Conservation (phyloP, 2,888 invertebrate genomes). For the Hirudinaria manillensis region DNA sequence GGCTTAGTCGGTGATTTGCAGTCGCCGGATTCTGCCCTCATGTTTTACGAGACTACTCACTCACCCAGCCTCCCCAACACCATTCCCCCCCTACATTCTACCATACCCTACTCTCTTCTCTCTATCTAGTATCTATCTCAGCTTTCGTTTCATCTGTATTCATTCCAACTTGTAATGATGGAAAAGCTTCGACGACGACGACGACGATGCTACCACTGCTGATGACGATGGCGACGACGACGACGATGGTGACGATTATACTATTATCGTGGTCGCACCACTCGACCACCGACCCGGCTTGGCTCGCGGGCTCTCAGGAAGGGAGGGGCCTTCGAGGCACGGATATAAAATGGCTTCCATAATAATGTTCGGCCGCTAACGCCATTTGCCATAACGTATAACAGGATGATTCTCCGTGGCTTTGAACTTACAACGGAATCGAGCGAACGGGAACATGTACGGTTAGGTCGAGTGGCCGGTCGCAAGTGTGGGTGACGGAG, state of each 20-base stretch:
- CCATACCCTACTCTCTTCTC: constrained; percentile 8
- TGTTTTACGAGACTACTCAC: constrained; percentile 24
- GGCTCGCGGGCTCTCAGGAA: too few relatives aligned
- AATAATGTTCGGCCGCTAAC: too few relatives aligned
- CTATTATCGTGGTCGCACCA: neutral
- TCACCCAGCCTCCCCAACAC: neutral
- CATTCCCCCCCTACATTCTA: neutral
- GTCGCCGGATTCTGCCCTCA: constrained; percentile 3
- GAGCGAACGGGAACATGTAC: neutral
- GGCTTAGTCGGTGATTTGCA: constrained; percentile 18
- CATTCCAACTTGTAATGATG: constrained; percentile 6
- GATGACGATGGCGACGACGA: constrained; percentile 9
- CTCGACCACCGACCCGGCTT: too few relatives aligned
- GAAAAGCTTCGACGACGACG: neutral
- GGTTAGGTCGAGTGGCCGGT: neutral
- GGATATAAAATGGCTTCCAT: too few relatives aligned
- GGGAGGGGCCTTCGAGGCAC: too few relatives aligned
- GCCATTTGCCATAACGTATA: too few relatives aligned
- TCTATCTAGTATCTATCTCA: constrained; percentile 1
- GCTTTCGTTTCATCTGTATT: neutral
- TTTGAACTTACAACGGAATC: too few relatives aligned
- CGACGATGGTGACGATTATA: constrained; percentile 6
- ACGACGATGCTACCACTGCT: neutral
- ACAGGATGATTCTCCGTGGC: too few relatives aligned
- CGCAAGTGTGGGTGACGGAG: neutral